Percentiles rank a stretch among this genome's conserved stretches.
phyloP scores from a whole-genome alignment of 2,888 invertebrate species.

The Phaonia tiefii region DNA sequence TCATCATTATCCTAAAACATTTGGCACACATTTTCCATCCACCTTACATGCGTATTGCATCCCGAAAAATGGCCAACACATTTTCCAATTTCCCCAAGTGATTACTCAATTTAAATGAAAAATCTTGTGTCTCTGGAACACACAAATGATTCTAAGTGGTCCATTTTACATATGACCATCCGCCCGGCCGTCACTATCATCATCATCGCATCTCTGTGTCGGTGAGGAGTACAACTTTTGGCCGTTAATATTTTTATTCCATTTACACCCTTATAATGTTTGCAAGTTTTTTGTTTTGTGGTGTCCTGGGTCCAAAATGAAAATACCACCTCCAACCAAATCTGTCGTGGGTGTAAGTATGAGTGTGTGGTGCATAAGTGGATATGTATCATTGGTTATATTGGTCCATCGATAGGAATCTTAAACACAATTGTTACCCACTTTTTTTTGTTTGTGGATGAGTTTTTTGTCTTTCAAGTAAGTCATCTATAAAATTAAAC shows the following conservation, averaged over 20 bases:
- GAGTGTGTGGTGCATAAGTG: slow-evolving; percentile 8
- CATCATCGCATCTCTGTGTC: slow-evolving; percentile 40
- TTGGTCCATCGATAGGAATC: slow-evolving; percentile 62
- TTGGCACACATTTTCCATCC: slow-evolving; percentile 17
- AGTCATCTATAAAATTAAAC: slow-evolving; percentile 57
- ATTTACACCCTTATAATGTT: slow-evolving; percentile 75
- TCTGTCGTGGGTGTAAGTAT: slow-evolving; percentile 19
- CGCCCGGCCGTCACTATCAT: slow-evolving; percentile 34
- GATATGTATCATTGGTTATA: slow-evolving; percentile 30
- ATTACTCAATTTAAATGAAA: slow-evolving; percentile 76
- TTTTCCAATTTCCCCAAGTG: slow-evolving; percentile 71
- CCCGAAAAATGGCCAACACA: slow-evolving; percentile 22
- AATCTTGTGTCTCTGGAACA: slow-evolving; percentile 36
- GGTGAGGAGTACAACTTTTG: slow-evolving; percentile 54
- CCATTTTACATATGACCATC: slow-evolving; percentile 16
- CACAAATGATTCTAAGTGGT: slow-evolving; percentile 29
- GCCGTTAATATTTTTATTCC: slow-evolving; percentile 74
- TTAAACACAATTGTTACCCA: slow-evolving; percentile 68
- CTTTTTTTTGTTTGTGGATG: slow-evolving; percentile 49
- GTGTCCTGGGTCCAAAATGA: background rate
- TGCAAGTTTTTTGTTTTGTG: slow-evolving; percentile 21
- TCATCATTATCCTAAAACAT: slow-evolving; percentile 65
- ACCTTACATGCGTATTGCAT: slow-evolving; percentile 1
- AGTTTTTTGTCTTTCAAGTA: slow-evolving; percentile 33
- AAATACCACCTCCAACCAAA: slow-evolving; percentile 2